phyloP scores from a whole-genome alignment of 2,888 invertebrate species.

The Disparrhopalites patrizii region DNA sequence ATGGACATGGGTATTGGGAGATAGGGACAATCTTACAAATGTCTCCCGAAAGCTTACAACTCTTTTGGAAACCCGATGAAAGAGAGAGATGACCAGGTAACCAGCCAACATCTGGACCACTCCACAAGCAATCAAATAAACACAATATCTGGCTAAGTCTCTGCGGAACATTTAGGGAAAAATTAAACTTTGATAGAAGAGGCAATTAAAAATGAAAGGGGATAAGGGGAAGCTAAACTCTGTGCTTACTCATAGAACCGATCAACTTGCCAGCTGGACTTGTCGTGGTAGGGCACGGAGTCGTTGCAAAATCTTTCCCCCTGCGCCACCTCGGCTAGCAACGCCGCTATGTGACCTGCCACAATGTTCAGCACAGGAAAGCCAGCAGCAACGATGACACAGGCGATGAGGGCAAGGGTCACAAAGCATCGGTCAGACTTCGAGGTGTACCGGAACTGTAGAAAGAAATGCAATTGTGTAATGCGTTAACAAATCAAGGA shows the following conservation, averaged over 20 bases:
- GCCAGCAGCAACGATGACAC: slow-evolving; percentile 60
- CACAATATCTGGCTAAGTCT: slow-evolving; percentile 49
- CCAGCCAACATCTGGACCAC: slow-evolving; percentile 59
- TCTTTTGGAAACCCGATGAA: slow-evolving; percentile 67
- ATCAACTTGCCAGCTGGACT: background rate
- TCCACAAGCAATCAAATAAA: slow-evolving; percentile 58
- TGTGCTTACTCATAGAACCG: background rate
- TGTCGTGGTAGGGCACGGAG: too few species aligned
- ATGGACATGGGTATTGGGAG: too few species aligned
- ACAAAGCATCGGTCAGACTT: slow-evolving; percentile 59
- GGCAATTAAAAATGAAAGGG: background rate
- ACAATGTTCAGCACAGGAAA: slow-evolving; percentile 65
- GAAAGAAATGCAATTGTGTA: background rate
- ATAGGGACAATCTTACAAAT: too few species aligned
- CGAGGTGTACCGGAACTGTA: slow-evolving; percentile 63
- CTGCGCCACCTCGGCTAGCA: slow-evolving; percentile 59
- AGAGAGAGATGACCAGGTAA: slow-evolving; percentile 63
- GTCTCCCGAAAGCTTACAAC: slow-evolving; percentile 56
- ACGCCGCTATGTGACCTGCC: slow-evolving; percentile 67
- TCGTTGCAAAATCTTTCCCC: background rate
- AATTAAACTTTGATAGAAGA: too few species aligned
- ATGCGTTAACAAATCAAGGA: background rate
- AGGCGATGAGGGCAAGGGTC: slow-evolving; percentile 58
- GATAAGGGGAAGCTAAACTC: background rate
- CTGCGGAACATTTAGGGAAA: background rate